A percentile compares a stretch with the other conserved stretches of the same genome.
Conservation (phyloP, 2,888 invertebrate species). For the Phyllotreta striolata region DNA sequence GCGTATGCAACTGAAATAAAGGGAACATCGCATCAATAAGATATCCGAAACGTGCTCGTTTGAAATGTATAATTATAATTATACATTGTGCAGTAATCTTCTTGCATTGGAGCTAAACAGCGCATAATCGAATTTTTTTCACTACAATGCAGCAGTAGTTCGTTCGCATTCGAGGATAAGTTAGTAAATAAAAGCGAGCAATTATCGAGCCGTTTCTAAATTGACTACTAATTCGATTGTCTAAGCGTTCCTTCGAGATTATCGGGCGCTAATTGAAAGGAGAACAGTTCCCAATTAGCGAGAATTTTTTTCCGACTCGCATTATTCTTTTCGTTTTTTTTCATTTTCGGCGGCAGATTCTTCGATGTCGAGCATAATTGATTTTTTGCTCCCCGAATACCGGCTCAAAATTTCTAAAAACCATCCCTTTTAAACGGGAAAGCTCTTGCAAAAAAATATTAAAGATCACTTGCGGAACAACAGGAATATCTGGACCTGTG, state of each 20-base stretch:
- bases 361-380: no score
- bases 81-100: no score
- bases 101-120: no score
- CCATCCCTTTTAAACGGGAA: no score
- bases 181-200: conserved; percentile 16
- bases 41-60: background rate
- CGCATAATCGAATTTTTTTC: no score
- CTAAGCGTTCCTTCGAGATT: conserved; percentile 17
- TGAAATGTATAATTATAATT: no score
- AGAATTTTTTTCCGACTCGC: conserved; percentile 9
- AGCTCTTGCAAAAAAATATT: no score
- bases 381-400: no score
- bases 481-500: no score
- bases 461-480: no score
- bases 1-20: conserved; percentile 80
- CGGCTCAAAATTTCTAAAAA: no score
- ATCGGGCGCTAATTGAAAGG: conserved; percentile 17
- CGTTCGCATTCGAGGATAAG: conserved; percentile 2
- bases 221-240: conserved; percentile 24
- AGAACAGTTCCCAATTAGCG: conserved; percentile 20
- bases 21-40: background rate
- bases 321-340: conserved; percentile 8
- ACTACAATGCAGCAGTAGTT: no score
- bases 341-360: background rate
- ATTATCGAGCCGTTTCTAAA: conserved; percentile 25